A percentile compares a stretch with the other conserved stretches of the same genome.
phyloP scores from a whole-genome alignment of 1,140 invertebrate genomes.

The Nasonia longicornis region DNA sequence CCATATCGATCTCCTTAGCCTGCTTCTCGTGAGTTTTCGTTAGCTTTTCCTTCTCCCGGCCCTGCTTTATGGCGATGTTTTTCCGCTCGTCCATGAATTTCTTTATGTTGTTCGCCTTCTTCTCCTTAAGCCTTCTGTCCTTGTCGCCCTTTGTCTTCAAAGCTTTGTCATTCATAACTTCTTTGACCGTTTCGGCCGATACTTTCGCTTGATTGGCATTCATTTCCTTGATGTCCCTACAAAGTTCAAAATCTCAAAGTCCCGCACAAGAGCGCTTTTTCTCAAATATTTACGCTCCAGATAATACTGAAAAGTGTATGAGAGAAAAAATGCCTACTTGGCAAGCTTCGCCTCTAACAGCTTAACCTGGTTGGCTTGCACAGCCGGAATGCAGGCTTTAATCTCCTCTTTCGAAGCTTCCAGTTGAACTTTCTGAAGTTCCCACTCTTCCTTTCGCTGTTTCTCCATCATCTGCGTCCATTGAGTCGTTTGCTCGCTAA shows the following conservation, averaged over 20 bases:
- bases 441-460: constrained; percentile 94
- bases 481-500: constrained; percentile 90
- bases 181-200: constrained; percentile 96
- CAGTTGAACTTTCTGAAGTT: constrained; percentile 84
- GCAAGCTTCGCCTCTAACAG: constrained; percentile 93
- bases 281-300: background rate
- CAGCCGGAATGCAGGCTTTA: constrained; percentile 87
- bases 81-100: constrained; percentile 98
- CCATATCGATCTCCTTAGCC: constrained; percentile 86
- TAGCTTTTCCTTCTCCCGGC: constrained; percentile 92
- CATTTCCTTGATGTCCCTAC: constrained; percentile 94
- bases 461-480: constrained; percentile 92
- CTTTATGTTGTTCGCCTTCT: constrained; percentile 99
- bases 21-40: constrained; percentile 93
- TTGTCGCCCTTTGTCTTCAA: constrained; percentile 99
- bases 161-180: constrained; percentile 95
- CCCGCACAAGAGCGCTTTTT: background rate
- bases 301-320: too few species aligned
- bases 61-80: constrained; percentile 88
- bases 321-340: constrained; percentile 69
- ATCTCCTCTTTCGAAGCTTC: constrained; percentile 88
- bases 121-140: constrained; percentile 91
- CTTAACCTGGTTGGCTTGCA: constrained; percentile 91
- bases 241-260: constrained; percentile 23
- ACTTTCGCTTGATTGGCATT: constrained; percentile 95